A percentile compares a stretch with the other conserved stretches of the same genome.
Evolutionary conservation across 2,888 invertebrate species (phyloP).

Genomic region (Myopa tessellatipennis): DNA sequence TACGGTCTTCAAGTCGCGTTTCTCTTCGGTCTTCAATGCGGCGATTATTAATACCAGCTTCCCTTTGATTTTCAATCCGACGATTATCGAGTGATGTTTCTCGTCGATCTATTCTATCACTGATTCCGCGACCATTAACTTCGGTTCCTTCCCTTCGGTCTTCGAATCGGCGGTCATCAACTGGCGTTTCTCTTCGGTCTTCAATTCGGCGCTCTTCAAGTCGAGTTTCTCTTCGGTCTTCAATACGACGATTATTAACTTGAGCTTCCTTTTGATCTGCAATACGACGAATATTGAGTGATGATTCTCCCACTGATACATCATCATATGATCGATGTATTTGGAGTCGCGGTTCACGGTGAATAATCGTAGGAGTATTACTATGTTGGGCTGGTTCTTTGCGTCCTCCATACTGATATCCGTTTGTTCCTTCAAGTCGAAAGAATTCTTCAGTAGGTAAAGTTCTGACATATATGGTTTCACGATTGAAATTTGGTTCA

Average conservation of each 20-base stretch:
- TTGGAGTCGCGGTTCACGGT: not conserved
- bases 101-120: no score
- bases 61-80: no score
- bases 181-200: not conserved
- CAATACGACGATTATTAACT: not conserved
- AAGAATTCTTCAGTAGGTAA: not conserved
- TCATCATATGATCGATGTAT: not conserved
- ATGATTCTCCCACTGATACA: not conserved
- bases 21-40: no score
- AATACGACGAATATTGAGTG: not conserved
- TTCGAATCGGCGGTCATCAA: not conserved
- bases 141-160: not conserved
- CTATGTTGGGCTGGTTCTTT: not conserved
- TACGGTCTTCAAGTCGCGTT: no score
- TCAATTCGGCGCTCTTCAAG: not conserved
- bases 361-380: not conserved
- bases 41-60: no score
- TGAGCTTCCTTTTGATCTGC: conserved; percentile 18
- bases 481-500: conserved; percentile 9
- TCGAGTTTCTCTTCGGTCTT: not conserved
- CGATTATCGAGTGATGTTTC: no score
- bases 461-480: not conserved
- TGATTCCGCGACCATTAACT: no score
- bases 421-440: not conserved
- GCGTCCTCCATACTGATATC: not conserved